Evolutionary conservation across 2,797 vertebrate species (phyloP).

Genomic region (Pseudomugil tenellus): DNA sequence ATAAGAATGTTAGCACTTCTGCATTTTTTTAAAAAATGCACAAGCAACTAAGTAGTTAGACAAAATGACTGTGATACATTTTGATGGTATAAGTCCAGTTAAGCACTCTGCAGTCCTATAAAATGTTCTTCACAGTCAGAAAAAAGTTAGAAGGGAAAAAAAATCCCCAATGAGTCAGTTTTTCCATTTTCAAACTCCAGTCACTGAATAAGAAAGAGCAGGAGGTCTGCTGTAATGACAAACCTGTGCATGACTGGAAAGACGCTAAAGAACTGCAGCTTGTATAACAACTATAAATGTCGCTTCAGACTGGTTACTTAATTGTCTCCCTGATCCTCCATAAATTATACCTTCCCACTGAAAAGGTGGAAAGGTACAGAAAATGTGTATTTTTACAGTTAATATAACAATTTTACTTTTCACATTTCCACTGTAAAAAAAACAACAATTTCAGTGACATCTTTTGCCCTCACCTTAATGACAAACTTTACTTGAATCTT

Average conservation of each 20-base stretch:
- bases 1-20: conserved; percentile 4
- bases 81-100: background rate
- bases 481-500: background rate
- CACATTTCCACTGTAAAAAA: background rate
- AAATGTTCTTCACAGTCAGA: background rate
- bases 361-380: background rate
- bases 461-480: background rate
- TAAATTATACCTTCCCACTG: background rate
- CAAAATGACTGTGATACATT: background rate
- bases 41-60: background rate
- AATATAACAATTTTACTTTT: background rate
- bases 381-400: conserved; percentile 7
- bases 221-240: conserved; percentile 42
- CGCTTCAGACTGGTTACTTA: conserved; percentile 38
- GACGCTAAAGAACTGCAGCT: conserved; percentile 14
- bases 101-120: background rate
- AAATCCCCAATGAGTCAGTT: conserved; percentile 7
- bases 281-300: conserved; percentile 22
- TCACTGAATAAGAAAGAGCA: conserved; percentile 35
- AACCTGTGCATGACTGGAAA: conserved; percentile 23
- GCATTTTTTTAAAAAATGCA: background rate
- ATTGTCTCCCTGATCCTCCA: conserved; percentile 10
- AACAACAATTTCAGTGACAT: conserved; percentile 15
- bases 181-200: conserved; percentile 27
- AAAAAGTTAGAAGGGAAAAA: background rate